Base-by-base conservation (phyloP, 23 tunicate species). In the Trididemnum clinides region DNA sequence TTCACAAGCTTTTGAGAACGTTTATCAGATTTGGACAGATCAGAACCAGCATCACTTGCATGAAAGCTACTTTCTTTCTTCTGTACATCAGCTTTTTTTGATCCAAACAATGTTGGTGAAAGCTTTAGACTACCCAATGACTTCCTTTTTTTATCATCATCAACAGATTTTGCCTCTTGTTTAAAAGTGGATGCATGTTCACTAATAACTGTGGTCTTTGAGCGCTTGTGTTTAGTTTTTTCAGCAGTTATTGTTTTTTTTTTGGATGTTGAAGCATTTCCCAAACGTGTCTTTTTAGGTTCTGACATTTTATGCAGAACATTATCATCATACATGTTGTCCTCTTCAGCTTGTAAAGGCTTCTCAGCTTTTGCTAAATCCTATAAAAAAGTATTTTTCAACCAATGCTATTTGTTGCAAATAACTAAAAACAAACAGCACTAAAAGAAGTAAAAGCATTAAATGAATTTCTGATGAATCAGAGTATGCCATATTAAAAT, bases 81-180 rank as follows among this genome's bases (percentile, higher is more conserved):
- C 18, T 22, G 6, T 4, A 4, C 69, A 62, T 19, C 27, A 12
- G 69, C 4, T 31, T 81, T 81, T 22, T 33, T 35, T 3, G 83
- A 15, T 2, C 5, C 15, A 49, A 81, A 81, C 73, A 81, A 25
- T 1, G 50, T 27, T 15, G 73, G 28, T 18, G 85, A 81, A 1
- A 81, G 72, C 32, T 81, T 81, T 10, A 81, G 33, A 33, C 72
- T 54, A 27, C 50, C 73, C n/a, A 58, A 2, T 15, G 57, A 35
- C 28, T 59, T 81, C 35, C 73, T 62, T 81, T 28, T 59, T 5
- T 28, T 28, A 10, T 7, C 54, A 7, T 44, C 15, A 44, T 15
- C 54, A 10, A 59, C 66, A 10, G 66, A 10, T 3, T 28, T 28
- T 19, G 66, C 66, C 20, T 5, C 66, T n/a, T n/a, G n/a, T n/a